Evolutionary conservation across 2,888 invertebrate species (phyloP).

Genomic region (Microchrysa polita): DNA sequence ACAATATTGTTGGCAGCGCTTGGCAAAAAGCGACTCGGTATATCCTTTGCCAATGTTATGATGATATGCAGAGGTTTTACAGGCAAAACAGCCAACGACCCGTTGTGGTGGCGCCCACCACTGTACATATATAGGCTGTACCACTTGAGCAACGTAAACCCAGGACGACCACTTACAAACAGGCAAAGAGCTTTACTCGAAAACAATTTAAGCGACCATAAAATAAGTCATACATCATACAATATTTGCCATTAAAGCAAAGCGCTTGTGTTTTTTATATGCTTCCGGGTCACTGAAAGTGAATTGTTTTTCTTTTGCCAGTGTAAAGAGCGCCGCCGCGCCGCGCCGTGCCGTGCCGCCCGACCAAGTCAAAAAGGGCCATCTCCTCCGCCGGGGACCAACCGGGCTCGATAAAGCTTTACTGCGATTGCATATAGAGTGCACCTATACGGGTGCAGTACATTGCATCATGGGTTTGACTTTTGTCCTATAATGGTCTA

Average conservation of each 20-base stretch:
- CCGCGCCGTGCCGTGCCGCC: too few species aligned
- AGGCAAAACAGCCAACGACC: too few species aligned
- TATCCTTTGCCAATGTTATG: too few species aligned
- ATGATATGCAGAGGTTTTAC: too few species aligned
- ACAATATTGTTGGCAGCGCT: too few species aligned
- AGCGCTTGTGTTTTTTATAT: conserved; percentile 36
- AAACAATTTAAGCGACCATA: conserved; percentile 15
- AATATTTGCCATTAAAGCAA: conserved; percentile 31
- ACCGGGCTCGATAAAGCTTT: background rate
- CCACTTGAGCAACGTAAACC: too few species aligned
- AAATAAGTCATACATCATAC: conserved; percentile 37
- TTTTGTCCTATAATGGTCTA: background rate
- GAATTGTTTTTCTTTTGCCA: conserved; percentile 35
- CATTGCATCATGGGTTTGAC: background rate
- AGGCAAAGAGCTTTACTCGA: background rate
- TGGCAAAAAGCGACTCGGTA: too few species aligned
- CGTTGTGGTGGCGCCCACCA: too few species aligned
- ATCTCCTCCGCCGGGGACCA: background rate
- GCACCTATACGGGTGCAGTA: background rate
- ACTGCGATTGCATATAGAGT: conserved; percentile 11
- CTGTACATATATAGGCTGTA: too few species aligned
- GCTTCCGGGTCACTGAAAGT: conserved; percentile 38
- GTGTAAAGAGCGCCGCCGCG: too few species aligned
- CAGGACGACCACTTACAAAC: background rate
- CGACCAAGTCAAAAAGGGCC: background rate